Conservation (phyloP, 2,888 invertebrate genomes). For the Trisateles emortualis region DNA sequence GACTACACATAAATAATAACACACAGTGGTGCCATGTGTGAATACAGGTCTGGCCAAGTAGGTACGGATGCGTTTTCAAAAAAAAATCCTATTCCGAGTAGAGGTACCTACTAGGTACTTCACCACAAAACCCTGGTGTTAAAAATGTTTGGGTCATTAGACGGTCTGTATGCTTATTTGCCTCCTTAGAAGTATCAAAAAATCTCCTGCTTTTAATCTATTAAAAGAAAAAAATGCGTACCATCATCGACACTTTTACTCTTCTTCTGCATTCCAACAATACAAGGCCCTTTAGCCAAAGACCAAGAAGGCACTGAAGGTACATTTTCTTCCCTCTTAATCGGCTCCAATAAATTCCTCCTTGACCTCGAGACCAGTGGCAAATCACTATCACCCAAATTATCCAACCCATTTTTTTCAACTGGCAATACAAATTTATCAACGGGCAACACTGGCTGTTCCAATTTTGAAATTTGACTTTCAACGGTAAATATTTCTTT, state of each 20-base stretch:
- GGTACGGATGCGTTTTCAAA: too few species aligned
- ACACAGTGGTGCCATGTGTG: too few species aligned
- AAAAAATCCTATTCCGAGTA: too few species aligned
- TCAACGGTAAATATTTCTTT: constrained; percentile 75
- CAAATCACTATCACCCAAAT: constrained; percentile 58
- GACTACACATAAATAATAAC: too few species aligned
- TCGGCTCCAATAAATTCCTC: constrained; percentile 78
- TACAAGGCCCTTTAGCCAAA: constrained; percentile 77
- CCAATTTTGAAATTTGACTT: constrained; percentile 71
- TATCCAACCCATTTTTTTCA: constrained; percentile 29
- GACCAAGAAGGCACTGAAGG: constrained; percentile 79
- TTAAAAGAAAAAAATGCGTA: constrained; percentile 29
- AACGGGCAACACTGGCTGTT: constrained; percentile 58
- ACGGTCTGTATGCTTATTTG: too few species aligned
- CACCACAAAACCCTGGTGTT: too few species aligned
- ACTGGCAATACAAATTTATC: constrained; percentile 46
- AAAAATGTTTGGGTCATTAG: too few species aligned
- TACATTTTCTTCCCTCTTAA: constrained; percentile 69
- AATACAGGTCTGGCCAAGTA: too few species aligned
- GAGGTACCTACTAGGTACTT: too few species aligned
- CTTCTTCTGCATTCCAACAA: constrained; percentile 74
- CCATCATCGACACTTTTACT: constrained; percentile 49
- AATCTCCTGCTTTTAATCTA: too few species aligned
- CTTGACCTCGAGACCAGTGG: constrained; percentile 70
- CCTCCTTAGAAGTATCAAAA: neutral